A percentile compares a stretch with the other conserved stretches of the same genome.
These are phyloP conservation scores for Cancer borealis DNA, from an alignment of 2,888 invertebrate genomes.

Conservation along the genomic window DNA sequence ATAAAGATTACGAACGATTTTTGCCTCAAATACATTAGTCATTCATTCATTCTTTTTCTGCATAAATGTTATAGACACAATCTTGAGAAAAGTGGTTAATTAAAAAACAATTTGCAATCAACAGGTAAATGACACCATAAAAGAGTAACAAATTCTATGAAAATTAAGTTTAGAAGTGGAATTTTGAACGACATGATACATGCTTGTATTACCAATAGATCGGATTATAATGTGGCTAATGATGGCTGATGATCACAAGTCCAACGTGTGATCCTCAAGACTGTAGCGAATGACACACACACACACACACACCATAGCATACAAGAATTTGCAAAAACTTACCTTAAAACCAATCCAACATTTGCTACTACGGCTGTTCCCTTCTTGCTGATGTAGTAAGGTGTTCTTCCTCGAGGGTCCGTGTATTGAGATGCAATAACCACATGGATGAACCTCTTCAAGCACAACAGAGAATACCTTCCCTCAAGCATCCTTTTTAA, in stretches of 20 bases:
- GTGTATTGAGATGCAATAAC: neutral
- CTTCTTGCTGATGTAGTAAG: constrained; percentile 5
- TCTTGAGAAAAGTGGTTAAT: neutral
- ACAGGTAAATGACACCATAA: no score
- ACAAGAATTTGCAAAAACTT: neutral
- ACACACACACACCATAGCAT: no score
- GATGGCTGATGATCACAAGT: no score
- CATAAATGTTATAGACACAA: neutral
- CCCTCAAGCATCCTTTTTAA: neutral
- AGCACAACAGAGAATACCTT: neutral
- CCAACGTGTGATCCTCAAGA: no score
- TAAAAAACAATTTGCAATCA: no score
- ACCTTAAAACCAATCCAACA: neutral
- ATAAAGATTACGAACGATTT: neutral
- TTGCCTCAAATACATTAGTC: neutral
- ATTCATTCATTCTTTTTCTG: neutral
- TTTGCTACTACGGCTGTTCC: neutral
- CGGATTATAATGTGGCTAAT: neutral
- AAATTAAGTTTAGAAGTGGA: neutral
- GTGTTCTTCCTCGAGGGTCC: neutral
- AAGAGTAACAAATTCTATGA: no score
- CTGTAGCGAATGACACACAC: no score
- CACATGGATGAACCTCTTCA: neutral
- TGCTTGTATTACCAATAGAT: neutral
- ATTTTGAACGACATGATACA: neutral